phyloP scores from a whole-genome alignment of 2,797 vertebrate species.

The Tolypeutes matacus region DNA sequence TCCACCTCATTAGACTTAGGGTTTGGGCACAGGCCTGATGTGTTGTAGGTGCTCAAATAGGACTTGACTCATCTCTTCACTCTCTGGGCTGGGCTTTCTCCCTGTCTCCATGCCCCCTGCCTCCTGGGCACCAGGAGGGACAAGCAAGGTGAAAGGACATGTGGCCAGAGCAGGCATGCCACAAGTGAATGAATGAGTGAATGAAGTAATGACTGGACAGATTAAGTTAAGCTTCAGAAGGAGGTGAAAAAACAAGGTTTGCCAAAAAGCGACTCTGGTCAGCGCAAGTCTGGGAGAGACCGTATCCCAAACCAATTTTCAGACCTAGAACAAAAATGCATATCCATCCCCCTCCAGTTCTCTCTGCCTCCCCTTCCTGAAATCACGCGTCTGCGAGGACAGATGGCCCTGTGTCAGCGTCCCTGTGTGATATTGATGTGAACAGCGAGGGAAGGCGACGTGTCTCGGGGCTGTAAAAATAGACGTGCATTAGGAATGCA shows the following conservation, averaged over 20 bases:
- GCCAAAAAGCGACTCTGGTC: slow-evolving; percentile 43
- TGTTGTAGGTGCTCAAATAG: too few relatives aligned
- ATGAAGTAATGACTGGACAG: background rate
- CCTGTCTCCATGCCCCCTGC: background rate
- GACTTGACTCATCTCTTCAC: background rate
- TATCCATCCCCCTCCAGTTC: slow-evolving; percentile 26
- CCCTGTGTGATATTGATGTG: slow-evolving; percentile 74
- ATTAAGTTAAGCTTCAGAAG: background rate
- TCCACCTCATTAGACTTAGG: background rate
- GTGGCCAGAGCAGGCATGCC: background rate
- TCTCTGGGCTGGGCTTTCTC: background rate
- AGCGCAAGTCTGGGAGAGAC: slow-evolving; percentile 42
- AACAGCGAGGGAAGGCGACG: slow-evolving; percentile 71
- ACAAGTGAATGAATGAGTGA: background rate
- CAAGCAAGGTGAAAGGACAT: background rate
- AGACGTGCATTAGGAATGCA: slow-evolving; percentile 59
- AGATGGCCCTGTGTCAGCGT: slow-evolving; percentile 78
- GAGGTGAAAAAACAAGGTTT: background rate
- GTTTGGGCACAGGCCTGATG: background rate
- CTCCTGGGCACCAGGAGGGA: background rate
- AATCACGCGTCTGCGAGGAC: slow-evolving; percentile 62
- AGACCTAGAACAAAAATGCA: slow-evolving; percentile 66
- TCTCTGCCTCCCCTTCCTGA: slow-evolving; percentile 63
- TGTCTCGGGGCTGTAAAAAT: slow-evolving; percentile 79
- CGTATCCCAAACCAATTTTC: slow-evolving; percentile 54